A percentile compares a stretch with the other conserved stretches of the same genome.
Conservation (phyloP, 2,797 vertebrate species). For the Dermochelys coriacea region DNA sequence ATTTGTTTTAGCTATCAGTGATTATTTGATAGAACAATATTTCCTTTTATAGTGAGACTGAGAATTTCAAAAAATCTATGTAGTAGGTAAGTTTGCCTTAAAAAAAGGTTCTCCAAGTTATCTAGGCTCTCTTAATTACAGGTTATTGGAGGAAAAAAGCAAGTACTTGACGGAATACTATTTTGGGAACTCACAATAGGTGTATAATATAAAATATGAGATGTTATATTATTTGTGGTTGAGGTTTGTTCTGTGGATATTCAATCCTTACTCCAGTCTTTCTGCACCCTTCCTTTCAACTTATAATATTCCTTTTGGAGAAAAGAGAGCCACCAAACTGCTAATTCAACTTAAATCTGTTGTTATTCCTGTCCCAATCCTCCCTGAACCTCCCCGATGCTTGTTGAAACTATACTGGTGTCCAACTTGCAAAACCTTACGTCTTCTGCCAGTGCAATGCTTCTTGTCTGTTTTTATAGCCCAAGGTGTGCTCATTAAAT, state of each 20-base stretch:
- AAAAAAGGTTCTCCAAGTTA: background rate
- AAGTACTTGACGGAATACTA: background rate
- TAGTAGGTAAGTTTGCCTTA: background rate
- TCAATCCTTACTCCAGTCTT: background rate
- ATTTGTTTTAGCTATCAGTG: background rate
- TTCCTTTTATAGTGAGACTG: background rate
- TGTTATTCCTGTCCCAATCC: background rate
- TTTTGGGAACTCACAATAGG: background rate
- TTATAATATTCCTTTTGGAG: background rate
- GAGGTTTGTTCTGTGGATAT: background rate
- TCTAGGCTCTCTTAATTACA: background rate
- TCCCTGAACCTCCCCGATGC: background rate
- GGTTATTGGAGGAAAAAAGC: background rate
- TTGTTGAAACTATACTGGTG: background rate
- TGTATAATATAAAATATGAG: constrained; percentile 31
- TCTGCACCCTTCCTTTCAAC: background rate
- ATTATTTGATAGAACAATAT: background rate
- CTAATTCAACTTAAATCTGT: background rate
- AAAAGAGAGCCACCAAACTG: background rate
- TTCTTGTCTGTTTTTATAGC: background rate
- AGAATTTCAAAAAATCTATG: background rate
- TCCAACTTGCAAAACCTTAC: background rate
- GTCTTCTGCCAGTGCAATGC: rapidly evolving
- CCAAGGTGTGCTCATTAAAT: background rate
- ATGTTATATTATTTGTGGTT: rapidly evolving